Evolutionary conservation across 2,888 invertebrate species (phyloP), one percentile per base, ranked within the genome.

Genomic region (Tachystola acroxantha): DNA sequence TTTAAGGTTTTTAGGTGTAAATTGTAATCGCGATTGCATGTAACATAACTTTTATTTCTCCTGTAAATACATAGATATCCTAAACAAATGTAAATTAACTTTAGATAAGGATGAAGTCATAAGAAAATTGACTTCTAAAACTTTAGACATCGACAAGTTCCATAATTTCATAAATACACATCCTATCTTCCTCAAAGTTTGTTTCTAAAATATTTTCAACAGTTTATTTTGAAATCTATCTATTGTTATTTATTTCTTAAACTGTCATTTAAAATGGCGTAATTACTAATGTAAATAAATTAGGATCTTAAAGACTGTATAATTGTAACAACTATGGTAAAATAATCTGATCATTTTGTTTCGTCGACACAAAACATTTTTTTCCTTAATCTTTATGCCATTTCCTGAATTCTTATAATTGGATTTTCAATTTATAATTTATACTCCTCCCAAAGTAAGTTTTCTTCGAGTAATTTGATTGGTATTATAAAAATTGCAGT

Each of bases 231-330:
- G 16, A 16, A 16, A 16, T 6, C 16, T 16, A 29, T n/a, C 41
- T 39, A 34, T 45, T 42, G 37, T 53, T 48, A 46, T 45, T 50
- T 53, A 53, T 58, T 57, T 63, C 54, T 46, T 48, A 50, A n/a
- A 19, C 9, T 42, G 78, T 70, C 75, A 77, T 81, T 74, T 49
- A 58, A 60, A 74, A 82, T 78, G 79, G 60, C 76, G 36, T 46
- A 49, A 58, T 58, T 62, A 30, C 25, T 37, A 68, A 43, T 81
- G 78, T 81, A 80, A 64, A 84, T 82, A 80, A 54, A 63, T 69
- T 82, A 84, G 80, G 64, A 72, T 78, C 70, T 74, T 79, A 81
- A 84, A 84, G 85, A 82, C 85, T 84, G 84, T 84, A 77, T 73
- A 69, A 33, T 36, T 40, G 36, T 40, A 36, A 40, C 7, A 31